Evolutionary conservation across 2,797 vertebrate species (phyloP).

Genomic region (Pterois miles): DNA sequence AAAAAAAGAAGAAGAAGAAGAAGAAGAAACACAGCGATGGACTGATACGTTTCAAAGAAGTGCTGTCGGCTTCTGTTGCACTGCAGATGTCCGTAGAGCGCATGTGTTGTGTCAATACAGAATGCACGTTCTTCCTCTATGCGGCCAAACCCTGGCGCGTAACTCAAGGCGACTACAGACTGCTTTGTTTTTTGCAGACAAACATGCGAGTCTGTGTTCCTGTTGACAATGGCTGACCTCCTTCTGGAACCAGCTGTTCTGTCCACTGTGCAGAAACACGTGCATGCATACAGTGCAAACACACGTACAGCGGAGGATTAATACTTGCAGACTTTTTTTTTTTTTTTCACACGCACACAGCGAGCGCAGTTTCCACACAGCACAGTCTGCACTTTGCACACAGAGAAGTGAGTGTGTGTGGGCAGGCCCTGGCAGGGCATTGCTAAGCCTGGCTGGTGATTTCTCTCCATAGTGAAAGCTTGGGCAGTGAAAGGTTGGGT

Average conservation of each 20-base stretch:
- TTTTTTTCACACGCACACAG: slow-evolving; percentile 31
- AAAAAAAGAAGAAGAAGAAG: slow-evolving; percentile 18
- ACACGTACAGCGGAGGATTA: slow-evolving; percentile 48
- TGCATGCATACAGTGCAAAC: slow-evolving; percentile 45
- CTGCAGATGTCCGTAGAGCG: slow-evolving; percentile 54
- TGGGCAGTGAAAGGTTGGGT: slow-evolving; percentile 76
- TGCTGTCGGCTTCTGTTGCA: slow-evolving; percentile 44
- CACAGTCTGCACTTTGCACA: slow-evolving; percentile 68
- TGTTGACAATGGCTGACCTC: slow-evolving; percentile 80
- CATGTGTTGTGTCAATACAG: slow-evolving; percentile 60
- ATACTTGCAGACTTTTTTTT: slow-evolving; percentile 39
- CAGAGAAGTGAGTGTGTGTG: slow-evolving; percentile 72
- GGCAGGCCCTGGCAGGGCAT: slow-evolving; percentile 70
- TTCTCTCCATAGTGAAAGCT: slow-evolving; percentile 78
- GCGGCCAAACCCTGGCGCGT: slow-evolving; percentile 40
- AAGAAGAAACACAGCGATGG: slow-evolving; percentile 22
- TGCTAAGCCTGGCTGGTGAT: slow-evolving; percentile 75
- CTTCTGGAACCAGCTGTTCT: slow-evolving; percentile 77
- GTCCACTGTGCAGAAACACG: slow-evolving; percentile 66
- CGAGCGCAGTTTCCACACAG: slow-evolving; percentile 62
- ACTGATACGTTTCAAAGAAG: slow-evolving; percentile 35
- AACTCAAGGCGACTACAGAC: slow-evolving; percentile 69
- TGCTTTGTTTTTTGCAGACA: slow-evolving; percentile 74
- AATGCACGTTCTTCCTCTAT: slow-evolving; percentile 46
- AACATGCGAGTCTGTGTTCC: slow-evolving; percentile 76